Conservation (phyloP, 1,140 invertebrate genomes). For the Anastatus disparis region DNA sequence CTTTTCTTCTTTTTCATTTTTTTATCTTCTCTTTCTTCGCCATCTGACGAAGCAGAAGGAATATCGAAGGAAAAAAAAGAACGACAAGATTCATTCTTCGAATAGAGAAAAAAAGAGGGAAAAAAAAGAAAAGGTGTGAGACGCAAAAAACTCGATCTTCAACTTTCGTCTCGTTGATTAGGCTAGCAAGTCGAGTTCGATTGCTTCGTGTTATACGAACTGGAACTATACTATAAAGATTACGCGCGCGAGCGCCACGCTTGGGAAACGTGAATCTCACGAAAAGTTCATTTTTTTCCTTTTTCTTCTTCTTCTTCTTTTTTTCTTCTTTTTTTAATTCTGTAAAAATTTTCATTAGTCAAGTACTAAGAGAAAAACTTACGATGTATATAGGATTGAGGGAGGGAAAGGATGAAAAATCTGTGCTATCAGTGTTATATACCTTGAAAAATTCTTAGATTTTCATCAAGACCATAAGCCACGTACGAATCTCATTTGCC, state of each 20-base stretch:
- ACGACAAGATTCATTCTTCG: neutral
- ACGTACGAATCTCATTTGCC: constrained; percentile 28
- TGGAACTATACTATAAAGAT: too few species aligned
- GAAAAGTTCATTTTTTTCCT: constrained; percentile 1
- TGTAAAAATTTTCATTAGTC: constrained; percentile 25
- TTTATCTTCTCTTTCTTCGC: neutral
- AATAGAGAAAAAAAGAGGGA: neutral
- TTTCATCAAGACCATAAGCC: constrained; percentile 18
- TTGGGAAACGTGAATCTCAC: too few species aligned
- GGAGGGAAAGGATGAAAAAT: constrained; percentile 12
- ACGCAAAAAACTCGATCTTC: neutral
- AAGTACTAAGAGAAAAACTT: too few species aligned
- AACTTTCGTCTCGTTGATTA: constrained; percentile 10
- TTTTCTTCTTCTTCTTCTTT: too few species aligned
- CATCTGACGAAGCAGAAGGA: neutral
- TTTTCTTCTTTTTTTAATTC: too few species aligned
- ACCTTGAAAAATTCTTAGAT: neutral
- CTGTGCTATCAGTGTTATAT: neutral
- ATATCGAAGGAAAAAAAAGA: neutral
- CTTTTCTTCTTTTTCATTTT: too few species aligned
- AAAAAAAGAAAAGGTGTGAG: neutral
- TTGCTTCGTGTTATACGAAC: neutral
- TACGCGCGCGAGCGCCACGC: too few species aligned
- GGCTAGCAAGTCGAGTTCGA: neutral
- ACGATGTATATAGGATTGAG: too few species aligned